A percentile compares a stretch with the other conserved stretches of the same genome.
These are phyloP conservation scores for Pelobates cultripes DNA, from an alignment of 2,797 vertebrate genomes.

Conservation along the genomic window DNA sequence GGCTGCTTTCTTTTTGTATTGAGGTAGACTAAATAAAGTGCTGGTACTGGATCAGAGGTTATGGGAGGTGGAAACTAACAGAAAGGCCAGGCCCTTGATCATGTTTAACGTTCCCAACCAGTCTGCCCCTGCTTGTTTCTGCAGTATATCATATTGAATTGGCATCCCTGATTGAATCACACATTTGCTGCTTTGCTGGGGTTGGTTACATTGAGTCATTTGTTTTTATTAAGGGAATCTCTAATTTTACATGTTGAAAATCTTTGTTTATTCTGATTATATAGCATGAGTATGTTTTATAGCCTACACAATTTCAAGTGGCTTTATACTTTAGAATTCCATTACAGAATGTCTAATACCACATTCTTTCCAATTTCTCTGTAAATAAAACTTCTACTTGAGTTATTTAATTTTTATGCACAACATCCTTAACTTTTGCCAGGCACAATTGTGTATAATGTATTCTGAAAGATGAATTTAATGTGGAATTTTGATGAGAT, in stretches of 20 bases:
- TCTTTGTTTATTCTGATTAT: neutral
- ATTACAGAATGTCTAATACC: neutral
- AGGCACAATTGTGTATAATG: neutral
- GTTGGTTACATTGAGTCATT: neutral
- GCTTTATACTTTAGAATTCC: neutral
- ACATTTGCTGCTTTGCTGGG: too few relatives aligned
- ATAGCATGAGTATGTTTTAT: neutral
- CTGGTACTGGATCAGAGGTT: too few relatives aligned
- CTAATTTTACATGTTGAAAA: neutral
- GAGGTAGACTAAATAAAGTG: too few relatives aligned
- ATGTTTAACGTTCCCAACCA: too few relatives aligned
- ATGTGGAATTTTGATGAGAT: too few relatives aligned
- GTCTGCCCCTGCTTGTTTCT: too few relatives aligned
- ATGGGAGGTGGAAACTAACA: too few relatives aligned
- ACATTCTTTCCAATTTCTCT: neutral
- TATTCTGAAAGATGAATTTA: neutral
- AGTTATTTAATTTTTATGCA: neutral
- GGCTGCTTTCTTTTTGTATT: too few relatives aligned
- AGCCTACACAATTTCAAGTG: too few relatives aligned
- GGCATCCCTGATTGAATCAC: too few relatives aligned
- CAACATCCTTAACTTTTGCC: neutral
- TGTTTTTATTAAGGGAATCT: neutral
- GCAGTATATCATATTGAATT: too few relatives aligned
- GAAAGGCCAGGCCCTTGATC: too few relatives aligned
- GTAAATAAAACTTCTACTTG: neutral